phyloP scores from a whole-genome alignment of 1,140 invertebrate species.

The Zeugodacus cucurbitae region DNA sequence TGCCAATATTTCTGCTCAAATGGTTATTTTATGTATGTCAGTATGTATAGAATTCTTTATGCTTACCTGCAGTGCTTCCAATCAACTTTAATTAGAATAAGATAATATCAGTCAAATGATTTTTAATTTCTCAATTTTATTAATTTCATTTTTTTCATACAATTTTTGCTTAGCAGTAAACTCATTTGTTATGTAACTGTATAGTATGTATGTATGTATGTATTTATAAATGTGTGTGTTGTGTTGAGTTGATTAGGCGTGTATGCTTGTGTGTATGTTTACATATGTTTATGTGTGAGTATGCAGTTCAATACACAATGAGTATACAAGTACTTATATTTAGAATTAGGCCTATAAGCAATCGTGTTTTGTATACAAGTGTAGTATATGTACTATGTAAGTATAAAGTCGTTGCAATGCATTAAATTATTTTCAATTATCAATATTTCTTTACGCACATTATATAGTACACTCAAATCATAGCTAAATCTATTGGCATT shows the following conservation, averaged over 20 bases:
- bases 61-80: no score
- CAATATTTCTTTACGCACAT: not conserved
- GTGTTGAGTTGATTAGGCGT: not conserved
- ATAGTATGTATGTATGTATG: not conserved
- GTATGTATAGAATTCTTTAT: no score
- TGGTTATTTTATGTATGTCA: no score
- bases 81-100: no score
- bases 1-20: no score
- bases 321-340: not conserved
- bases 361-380: not conserved
- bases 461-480: not conserved
- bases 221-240: not conserved
- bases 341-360: no score
- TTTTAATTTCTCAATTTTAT: conserved; percentile 30
- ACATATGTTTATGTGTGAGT: not conserved
- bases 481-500: not conserved
- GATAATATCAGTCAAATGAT: not conserved
- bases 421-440: not conserved
- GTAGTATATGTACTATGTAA: not conserved
- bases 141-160: not conserved
- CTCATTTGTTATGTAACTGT: not conserved
- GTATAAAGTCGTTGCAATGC: not conserved
- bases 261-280: not conserved
- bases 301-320: not conserved
- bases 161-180: conserved; percentile 10